Evolutionary conservation across 2,113 vertebrate genomes (phyloP).

Genomic region (Ageneiosus marmoratus): DNA sequence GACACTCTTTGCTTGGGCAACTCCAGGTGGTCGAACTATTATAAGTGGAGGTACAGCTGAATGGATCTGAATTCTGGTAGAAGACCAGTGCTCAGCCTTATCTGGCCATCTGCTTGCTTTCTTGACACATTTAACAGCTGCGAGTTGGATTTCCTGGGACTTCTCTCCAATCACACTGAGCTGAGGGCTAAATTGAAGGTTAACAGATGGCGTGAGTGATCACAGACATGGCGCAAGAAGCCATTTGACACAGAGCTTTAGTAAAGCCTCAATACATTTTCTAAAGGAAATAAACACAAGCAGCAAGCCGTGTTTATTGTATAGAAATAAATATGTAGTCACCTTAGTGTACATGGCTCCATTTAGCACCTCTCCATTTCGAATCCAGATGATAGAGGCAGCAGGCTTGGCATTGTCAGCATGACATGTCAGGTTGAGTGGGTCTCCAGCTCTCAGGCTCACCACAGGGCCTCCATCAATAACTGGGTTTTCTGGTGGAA

Average conservation of each 20-base stretch:
- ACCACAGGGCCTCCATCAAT: conserved; percentile 92
- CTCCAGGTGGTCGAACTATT: conserved; percentile 29
- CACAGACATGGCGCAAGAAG: conserved; percentile 21
- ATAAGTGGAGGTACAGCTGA: not conserved
- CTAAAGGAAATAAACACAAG: not conserved
- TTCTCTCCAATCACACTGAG: conserved; percentile 55
- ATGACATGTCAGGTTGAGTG: conserved; percentile 94
- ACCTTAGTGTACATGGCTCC: conserved; percentile 98
- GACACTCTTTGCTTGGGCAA: not conserved
- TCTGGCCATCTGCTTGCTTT: conserved; percentile 66
- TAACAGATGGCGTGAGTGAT: conserved; percentile 50
- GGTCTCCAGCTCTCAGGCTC: conserved; percentile 91
- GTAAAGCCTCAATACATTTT: conserved; percentile 6
- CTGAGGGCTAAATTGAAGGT: conserved; percentile 55
- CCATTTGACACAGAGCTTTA: conserved; percentile 43
- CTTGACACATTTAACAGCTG: conserved; percentile 56
- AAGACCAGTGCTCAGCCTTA: conserved; percentile 52
- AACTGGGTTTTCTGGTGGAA: conserved; percentile 93
- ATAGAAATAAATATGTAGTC: conserved; percentile 59
- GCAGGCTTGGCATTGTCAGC: conserved; percentile 96
- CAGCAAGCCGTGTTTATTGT: not conserved
- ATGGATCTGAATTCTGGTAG: conserved; percentile 37
- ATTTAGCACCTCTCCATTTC: conserved; percentile 89
- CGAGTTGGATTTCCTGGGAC: conserved; percentile 57
- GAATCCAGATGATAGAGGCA: conserved; percentile 93